phyloP scores from a whole-genome alignment of 1,140 invertebrate genomes.

The Arion vulgaris region DNA sequence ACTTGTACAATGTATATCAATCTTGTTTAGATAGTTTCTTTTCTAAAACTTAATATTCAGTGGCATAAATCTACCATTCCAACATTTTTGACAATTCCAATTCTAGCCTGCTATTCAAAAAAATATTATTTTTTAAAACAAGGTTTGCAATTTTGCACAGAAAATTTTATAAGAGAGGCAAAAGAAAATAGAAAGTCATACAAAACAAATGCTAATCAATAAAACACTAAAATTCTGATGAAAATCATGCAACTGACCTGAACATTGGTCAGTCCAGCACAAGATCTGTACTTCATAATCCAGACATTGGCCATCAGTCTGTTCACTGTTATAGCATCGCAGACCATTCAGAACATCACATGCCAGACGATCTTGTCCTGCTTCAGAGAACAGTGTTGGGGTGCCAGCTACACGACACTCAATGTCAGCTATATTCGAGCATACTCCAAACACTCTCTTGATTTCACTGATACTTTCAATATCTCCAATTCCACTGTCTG shows the following conservation, averaged over 20 bases:
- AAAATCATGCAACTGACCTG: slow-evolving; percentile 27
- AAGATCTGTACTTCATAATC: slow-evolving; percentile 62
- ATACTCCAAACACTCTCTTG: slow-evolving; percentile 69
- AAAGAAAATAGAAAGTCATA: too few species aligned
- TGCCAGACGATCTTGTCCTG: slow-evolving; percentile 73
- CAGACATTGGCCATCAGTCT: slow-evolving; percentile 46
- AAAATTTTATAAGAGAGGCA: not conserved
- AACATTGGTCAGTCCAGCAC: slow-evolving; percentile 57
- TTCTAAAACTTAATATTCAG: too few species aligned
- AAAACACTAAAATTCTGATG: too few species aligned
- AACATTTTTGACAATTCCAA: too few species aligned
- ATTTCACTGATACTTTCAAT: slow-evolving; percentile 65
- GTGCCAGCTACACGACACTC: slow-evolving; percentile 81
- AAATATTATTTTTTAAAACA: too few species aligned
- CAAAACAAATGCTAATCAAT: too few species aligned
- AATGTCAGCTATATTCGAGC: slow-evolving; percentile 81
- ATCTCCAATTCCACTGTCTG: slow-evolving; percentile 54
- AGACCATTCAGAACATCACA: slow-evolving; percentile 70
- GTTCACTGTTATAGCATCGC: slow-evolving; percentile 67
- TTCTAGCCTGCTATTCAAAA: too few species aligned
- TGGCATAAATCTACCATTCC: too few species aligned
- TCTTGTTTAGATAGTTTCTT: too few species aligned
- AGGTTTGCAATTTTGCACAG: too few species aligned
- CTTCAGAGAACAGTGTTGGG: slow-evolving; percentile 78
- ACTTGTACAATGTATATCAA: too few species aligned